Evolutionary conservation across 2,797 vertebrate species (phyloP), one percentile per base, ranked within the genome.

Genomic region (Gambusia yucatana): DNA sequence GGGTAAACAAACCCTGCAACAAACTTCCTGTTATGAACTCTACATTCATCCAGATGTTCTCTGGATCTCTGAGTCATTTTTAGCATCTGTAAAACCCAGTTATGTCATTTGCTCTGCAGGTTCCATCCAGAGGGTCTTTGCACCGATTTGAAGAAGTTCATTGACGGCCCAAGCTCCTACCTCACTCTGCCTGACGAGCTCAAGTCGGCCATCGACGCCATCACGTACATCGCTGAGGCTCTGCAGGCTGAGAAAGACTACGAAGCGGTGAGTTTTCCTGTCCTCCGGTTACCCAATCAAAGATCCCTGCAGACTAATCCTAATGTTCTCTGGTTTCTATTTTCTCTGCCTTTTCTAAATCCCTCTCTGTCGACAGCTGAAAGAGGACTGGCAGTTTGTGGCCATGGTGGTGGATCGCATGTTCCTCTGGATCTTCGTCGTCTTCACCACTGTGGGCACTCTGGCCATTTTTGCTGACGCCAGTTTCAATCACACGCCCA

Each of bases 341-440:
- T 61, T 72, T 65, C 13, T 20, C 17, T 20, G 1, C n/a, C 20
- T 76, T 10, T 55, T 25, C 25, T 67, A 17, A 30, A 22, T 48
- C 25, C 59, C 30, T 50, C 1, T 13, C 50, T 22, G 5, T 10
- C 44, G 5, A 28, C 91, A 97, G 96, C 87, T 97, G 82, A 97
- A 93, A 84, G 97, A 97, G 86, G 97, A 97, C 90, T 97, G 97
- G 97, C 97, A 97, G 90, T 97, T 96, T 36, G 97, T 97, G n/a
- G 97, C 97, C 65, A 97, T 97, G 97, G 97, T 97, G 25, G 97
- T 97, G 71, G 97, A 97, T 80, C 96, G 97, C 43, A 96, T 97
- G 86, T 97, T 97, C 85, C 93, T 97, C 75, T 96, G 96, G 95
- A 95, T 96, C 83, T 97, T 97, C 20, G 96, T 97, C 4, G 43